phyloP scores from a whole-genome alignment of 2,797 vertebrate genomes.

The Rhinogobio ventralis region DNA sequence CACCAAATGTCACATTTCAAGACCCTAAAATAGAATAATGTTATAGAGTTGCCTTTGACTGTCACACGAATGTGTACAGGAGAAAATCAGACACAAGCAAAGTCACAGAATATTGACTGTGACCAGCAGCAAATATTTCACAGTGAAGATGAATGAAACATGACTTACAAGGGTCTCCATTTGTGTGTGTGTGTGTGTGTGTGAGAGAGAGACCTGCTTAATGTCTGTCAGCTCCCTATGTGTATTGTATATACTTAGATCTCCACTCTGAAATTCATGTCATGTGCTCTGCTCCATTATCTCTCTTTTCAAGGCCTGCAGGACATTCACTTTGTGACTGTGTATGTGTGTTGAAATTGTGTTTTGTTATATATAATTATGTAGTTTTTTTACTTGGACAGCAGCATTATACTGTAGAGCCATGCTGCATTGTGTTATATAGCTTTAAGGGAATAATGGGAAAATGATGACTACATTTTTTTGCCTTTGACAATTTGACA shows the following conservation, averaged over 20 bases:
- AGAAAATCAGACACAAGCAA: not conserved
- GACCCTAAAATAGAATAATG: not conserved
- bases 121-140: not conserved
- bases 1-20: not conserved
- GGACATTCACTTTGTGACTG: conserved; percentile 35
- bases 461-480: not conserved
- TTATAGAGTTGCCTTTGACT: not conserved
- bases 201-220: conserved; percentile 36
- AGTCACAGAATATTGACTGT: not conserved
- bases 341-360: not conserved
- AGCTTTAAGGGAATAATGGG: not conserved
- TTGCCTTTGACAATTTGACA: not conserved
- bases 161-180: not conserved
- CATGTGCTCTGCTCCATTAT: conserved; percentile 45
- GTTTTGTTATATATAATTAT: not conserved
- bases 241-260: conserved; percentile 52
- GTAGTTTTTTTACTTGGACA: not conserved
- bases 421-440: not conserved
- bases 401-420: not conserved
- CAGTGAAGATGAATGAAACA: not conserved
- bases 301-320: conserved; percentile 31
- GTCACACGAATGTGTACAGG: not conserved
- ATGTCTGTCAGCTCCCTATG: conserved; percentile 48
- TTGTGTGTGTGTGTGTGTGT: conserved; percentile 17
- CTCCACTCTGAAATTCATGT: conserved; percentile 42